Evolutionary conservation across 2,113 vertebrate genomes (phyloP).

Genomic region (Oncorhynchus tshawytscha): DNA sequence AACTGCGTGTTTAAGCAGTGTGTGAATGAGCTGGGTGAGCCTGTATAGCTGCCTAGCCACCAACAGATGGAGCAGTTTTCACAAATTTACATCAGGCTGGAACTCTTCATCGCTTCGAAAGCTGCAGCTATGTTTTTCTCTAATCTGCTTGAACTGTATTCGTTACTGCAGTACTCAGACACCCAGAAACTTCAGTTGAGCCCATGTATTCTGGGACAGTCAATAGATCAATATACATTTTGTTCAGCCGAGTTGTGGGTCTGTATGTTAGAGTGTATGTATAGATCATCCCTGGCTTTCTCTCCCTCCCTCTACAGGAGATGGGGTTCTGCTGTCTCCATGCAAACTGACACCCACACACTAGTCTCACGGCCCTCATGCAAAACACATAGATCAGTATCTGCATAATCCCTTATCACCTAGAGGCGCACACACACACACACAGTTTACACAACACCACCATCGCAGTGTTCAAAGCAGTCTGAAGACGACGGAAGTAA

Average conservation of each 20-base stretch:
- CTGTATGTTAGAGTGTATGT: too few species aligned
- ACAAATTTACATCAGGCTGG: background rate
- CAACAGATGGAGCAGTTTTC: constrained; percentile 52
- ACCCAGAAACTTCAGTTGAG: too few species aligned
- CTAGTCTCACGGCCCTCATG: constrained; percentile 61
- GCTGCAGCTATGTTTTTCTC: constrained; percentile 1
- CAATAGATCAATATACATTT: too few species aligned
- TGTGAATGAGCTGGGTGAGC: background rate
- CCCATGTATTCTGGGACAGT: too few species aligned
- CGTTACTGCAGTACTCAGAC: too few species aligned
- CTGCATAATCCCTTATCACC: constrained; percentile 60
- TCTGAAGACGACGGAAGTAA: constrained; percentile 16
- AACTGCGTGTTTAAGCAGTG: too few species aligned
- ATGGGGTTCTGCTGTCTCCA: constrained; percentile 41
- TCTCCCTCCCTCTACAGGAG: background rate
- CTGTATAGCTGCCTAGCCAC: constrained; percentile 27
- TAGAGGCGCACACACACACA: constrained; percentile 11
- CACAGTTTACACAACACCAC: constrained; percentile 40
- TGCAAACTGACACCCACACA: constrained; percentile 69
- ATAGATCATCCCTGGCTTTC: background rate
- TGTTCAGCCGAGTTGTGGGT: too few species aligned
- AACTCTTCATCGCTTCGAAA: background rate
- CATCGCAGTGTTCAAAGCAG: constrained; percentile 20
- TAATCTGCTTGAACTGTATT: background rate
- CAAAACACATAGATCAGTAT: constrained; percentile 68